phyloP scores from a whole-genome alignment of 2,888 invertebrate genomes.

The Ophion costatus region DNA sequence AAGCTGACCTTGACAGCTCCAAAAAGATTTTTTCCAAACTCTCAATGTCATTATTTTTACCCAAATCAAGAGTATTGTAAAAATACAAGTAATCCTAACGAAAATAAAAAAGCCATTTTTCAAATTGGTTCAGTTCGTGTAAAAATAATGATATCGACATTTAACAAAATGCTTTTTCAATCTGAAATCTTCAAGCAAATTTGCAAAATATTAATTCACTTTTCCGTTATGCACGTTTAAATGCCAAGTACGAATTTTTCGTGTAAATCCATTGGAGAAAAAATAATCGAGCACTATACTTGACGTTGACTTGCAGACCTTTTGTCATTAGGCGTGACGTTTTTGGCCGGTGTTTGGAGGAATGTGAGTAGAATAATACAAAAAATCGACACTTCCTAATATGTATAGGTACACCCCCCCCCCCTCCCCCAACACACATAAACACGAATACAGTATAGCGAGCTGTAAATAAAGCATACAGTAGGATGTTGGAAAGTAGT shows the following conservation, averaged over 20 bases:
- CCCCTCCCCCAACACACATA: neutral
- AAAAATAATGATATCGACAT: too few relatives aligned
- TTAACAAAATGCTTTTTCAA: too few relatives aligned
- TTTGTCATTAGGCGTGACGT: neutral
- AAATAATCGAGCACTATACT: neutral
- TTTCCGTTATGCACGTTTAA: neutral
- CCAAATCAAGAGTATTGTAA: too few relatives aligned
- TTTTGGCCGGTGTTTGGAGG: neutral
- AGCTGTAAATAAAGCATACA: neutral
- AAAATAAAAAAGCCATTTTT: too few relatives aligned
- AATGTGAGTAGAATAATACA: neutral
- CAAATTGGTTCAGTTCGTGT: too few relatives aligned
- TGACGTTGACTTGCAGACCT: neutral
- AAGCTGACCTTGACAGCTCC: too few relatives aligned
- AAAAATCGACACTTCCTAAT: neutral
- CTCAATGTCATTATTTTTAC: too few relatives aligned
- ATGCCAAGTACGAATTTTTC: too few relatives aligned
- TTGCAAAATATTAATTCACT: neutral
- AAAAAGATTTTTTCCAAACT: too few relatives aligned
- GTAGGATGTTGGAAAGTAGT: conserved; percentile 11
- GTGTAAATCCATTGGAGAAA: neutral
- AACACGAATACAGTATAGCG: neutral
- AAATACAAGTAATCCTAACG: too few relatives aligned
- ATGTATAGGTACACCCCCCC: neutral
- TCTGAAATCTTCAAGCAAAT: neutral